Evolutionary conservation across 37 sponge, comb jelly and placozoan genomes (phyloP).

Genomic region (Eunapius fragilis): DNA sequence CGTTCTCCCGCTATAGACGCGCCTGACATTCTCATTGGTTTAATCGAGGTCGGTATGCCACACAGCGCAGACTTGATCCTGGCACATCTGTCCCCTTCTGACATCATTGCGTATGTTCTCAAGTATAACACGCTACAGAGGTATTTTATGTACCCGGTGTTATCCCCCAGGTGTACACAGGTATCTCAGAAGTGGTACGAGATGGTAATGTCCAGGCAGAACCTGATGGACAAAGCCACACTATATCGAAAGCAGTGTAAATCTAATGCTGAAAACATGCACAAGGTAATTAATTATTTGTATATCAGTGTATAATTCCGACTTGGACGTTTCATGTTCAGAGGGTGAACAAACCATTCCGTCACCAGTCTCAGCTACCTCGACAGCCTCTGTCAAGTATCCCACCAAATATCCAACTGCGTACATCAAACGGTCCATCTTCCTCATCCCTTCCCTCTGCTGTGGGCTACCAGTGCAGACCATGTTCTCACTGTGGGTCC

Average conservation of each 20-base stretch:
- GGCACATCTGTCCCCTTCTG: slow-evolving; percentile 8
- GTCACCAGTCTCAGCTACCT: background rate
- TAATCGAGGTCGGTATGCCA: slow-evolving; percentile 4
- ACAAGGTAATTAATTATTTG: background rate
- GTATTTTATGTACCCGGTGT: background rate
- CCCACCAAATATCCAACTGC: background rate
- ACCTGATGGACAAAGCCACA: background rate
- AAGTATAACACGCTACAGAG: background rate
- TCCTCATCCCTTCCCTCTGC: background rate
- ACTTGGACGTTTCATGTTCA: background rate
- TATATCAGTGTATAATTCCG: background rate
- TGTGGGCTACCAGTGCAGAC: too few relatives aligned
- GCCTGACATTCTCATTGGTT: slow-evolving; percentile 7
- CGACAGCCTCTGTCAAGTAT: background rate
- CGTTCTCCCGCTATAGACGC: background rate
- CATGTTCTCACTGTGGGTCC: too few relatives aligned
- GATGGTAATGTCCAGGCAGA: background rate
- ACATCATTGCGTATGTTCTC: slow-evolving; percentile 12
- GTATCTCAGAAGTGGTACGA: slow-evolving; percentile 4
- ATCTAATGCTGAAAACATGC: background rate
- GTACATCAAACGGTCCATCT: background rate
- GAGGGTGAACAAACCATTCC: background rate
- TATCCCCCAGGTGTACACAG: background rate
- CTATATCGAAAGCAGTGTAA: background rate
- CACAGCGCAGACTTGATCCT: background rate